phyloP scores from a whole-genome alignment of 2,888 invertebrate species.

The Cabera pusaria region DNA sequence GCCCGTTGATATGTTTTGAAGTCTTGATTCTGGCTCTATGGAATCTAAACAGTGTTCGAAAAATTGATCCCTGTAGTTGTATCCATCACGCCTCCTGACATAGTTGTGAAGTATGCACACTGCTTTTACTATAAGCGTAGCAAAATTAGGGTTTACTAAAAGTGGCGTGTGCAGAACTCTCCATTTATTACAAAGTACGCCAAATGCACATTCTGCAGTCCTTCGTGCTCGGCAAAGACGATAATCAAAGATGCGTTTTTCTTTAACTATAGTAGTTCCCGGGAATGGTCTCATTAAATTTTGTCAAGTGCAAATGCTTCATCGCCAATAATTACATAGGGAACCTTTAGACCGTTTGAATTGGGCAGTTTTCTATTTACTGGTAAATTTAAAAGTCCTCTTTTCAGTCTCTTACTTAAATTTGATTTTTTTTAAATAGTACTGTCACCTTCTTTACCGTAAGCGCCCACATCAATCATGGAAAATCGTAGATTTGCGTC shows the following conservation, averaged over 20 bases:
- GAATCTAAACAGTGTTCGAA: no score
- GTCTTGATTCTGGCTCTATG: constrained; percentile 3
- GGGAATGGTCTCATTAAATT: constrained; percentile 16
- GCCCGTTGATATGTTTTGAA: not conserved
- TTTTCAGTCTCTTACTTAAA: constrained; percentile 22
- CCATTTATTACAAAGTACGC: not conserved
- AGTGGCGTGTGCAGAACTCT: no score
- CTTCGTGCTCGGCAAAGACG: not conserved
- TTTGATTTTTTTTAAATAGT: constrained; percentile 24
- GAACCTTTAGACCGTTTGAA: constrained; percentile 17
- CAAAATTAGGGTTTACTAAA: no score
- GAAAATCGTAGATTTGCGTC: constrained; percentile 23
- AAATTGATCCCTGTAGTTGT: no score
- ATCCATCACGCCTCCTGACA: no score
- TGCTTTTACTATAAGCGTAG: no score
- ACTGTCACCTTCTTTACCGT: constrained; percentile 19
- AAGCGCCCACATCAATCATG: constrained; percentile 24
- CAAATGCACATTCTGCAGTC: not conserved
- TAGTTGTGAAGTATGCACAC: no score
- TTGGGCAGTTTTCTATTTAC: constrained; percentile 15
- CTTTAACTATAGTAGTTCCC: constrained; percentile 18
- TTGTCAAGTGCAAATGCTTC: constrained; percentile 18
- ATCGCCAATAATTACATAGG: constrained; percentile 16
- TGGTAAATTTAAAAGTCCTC: constrained; percentile 21
- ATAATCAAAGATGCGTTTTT: constrained; percentile 3